These are phyloP conservation scores for Tenualosa ilisha DNA, from an alignment of 2,797 vertebrate species.

Conservation along the genomic window DNA sequence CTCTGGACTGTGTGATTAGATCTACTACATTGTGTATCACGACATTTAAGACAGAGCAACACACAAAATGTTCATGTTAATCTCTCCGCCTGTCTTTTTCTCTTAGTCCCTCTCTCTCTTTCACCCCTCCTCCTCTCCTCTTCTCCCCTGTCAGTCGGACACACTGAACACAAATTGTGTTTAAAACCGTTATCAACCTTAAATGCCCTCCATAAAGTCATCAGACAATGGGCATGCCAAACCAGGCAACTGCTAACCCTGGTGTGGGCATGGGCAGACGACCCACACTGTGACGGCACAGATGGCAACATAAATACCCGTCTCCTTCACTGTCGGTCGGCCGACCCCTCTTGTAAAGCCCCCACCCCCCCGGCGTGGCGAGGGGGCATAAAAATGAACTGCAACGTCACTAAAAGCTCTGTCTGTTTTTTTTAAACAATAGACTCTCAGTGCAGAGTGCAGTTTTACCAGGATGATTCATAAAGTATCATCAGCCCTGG, in stretches of 20 bases:
- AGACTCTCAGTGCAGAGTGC: neutral
- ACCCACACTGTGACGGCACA: neutral
- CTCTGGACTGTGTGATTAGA: neutral
- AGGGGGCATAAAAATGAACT: neutral
- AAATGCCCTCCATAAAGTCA: neutral
- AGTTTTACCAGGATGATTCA: neutral
- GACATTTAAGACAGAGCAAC: neutral
- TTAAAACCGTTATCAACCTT: neutral
- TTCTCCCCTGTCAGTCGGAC: neutral
- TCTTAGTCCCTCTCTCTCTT: neutral
- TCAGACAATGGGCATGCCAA: neutral
- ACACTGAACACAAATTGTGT: neutral
- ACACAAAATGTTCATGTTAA: neutral
- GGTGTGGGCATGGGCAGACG: neutral
- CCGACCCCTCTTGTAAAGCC: neutral
- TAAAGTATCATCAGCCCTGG: neutral
- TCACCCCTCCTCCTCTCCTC: neutral
- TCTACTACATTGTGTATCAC: neutral
- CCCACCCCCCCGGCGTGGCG: neutral
- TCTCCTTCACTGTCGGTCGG: neutral
- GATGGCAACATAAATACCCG: neutral
- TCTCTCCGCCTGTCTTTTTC: neutral
- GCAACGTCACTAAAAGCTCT: neutral
- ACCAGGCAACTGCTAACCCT: neutral
- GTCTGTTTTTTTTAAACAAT: neutral